phyloP scores from a whole-genome alignment of 2,888 invertebrate genomes.

The Acanthococcus lagerstroemiae region DNA sequence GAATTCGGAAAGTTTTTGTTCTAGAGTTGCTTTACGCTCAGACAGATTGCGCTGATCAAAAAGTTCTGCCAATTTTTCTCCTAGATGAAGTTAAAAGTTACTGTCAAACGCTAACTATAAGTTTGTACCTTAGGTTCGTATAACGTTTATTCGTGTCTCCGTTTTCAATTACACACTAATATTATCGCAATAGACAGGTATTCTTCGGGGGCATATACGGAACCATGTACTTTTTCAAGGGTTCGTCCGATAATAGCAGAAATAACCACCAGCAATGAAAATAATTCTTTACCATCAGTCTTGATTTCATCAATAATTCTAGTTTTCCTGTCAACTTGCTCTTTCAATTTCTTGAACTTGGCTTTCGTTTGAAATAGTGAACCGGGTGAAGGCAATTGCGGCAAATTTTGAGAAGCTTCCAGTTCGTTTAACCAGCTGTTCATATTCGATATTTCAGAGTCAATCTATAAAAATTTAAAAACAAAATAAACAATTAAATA shows the following conservation, averaged over 20 bases:
- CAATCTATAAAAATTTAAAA: not conserved
- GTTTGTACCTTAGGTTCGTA: too few relatives aligned
- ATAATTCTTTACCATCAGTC: too few relatives aligned
- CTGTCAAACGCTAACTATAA: too few relatives aligned
- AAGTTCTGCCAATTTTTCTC: not conserved
- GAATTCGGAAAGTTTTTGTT: not conserved
- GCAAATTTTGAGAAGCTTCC: not conserved
- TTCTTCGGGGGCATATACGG: too few relatives aligned
- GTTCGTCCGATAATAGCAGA: too few relatives aligned
- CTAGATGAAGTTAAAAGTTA: too few relatives aligned
- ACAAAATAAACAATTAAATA: not conserved
- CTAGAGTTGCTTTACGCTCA: not conserved
- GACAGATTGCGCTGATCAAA: not conserved
- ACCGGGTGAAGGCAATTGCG: slow-evolving; percentile 9
- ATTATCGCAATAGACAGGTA: too few relatives aligned
- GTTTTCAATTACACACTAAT: too few relatives aligned
- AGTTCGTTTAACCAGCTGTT: slow-evolving; percentile 12
- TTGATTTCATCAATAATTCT: slow-evolving; percentile 2
- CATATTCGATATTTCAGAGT: not conserved
- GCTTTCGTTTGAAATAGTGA: slow-evolving; percentile 21
- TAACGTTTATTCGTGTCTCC: too few relatives aligned
- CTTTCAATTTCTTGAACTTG: slow-evolving; percentile 10
- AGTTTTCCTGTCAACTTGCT: not conserved
- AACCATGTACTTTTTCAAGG: too few relatives aligned
- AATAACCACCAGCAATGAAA: too few relatives aligned